Conservation (phyloP, 2,113 vertebrate species). For the Equus przewalskii region DNA sequence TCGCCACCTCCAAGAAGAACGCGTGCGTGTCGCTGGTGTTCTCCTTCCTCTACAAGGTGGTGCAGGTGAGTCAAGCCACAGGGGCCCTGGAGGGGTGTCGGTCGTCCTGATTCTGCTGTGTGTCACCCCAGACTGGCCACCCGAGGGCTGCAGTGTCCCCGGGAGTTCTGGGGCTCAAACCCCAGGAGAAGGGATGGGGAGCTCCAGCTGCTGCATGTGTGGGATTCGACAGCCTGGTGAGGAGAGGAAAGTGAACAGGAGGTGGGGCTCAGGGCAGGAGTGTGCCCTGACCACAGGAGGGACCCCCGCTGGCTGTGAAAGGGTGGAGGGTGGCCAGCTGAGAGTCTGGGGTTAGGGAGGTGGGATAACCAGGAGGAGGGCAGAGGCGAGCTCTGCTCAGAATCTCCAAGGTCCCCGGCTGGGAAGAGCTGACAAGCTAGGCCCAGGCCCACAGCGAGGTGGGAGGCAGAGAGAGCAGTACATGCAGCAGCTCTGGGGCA, state of each 20-base stretch:
- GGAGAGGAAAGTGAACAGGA: not conserved
- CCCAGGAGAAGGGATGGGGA: not conserved
- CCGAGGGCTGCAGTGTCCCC: not conserved
- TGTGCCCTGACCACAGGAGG: too few species aligned
- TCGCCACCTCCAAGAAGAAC: conserved; percentile 99
- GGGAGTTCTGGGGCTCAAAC: not conserved
- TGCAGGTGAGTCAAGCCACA: conserved; percentile 91
- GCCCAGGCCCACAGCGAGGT: not conserved
- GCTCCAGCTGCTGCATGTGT: too few species aligned
- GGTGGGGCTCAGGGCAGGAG: not conserved
- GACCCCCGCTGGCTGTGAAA: not conserved
- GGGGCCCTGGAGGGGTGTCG: accelerated
- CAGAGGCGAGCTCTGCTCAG: not conserved
- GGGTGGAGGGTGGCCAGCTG: not conserved
- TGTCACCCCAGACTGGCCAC: not conserved
- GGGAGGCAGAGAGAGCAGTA: too few species aligned
- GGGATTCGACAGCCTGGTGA: not conserved
- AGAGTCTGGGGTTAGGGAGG: not conserved
- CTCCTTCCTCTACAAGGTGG: conserved; percentile 98
- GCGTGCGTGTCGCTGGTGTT: conserved; percentile 98
- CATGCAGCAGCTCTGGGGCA: not conserved
- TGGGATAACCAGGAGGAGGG: not conserved
- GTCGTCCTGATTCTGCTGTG: not conserved
- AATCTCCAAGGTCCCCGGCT: not conserved
- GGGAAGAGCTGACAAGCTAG: not conserved